Conservation (phyloP, 2,797 vertebrate species). For the Pteropus rufus region DNA sequence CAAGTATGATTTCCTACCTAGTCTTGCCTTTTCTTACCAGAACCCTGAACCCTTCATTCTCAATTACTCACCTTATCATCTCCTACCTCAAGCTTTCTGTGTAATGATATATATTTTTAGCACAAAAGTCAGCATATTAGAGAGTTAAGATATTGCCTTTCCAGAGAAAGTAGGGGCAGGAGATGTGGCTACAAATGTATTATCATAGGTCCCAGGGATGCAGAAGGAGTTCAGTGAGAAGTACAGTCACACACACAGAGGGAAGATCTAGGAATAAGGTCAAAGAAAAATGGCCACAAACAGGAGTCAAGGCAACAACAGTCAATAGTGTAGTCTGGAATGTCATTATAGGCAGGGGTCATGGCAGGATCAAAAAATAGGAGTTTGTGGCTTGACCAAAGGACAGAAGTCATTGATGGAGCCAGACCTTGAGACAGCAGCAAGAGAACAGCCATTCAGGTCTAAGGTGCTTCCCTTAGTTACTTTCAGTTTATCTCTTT, state of each 20-base stretch:
- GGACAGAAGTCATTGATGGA: neutral
- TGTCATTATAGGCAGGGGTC: neutral
- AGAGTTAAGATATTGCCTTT: neutral
- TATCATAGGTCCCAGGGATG: neutral
- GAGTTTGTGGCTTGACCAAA: slow-evolving; percentile 29
- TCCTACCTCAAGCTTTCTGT: neutral
- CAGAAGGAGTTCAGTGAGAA: neutral
- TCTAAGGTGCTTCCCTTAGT: neutral
- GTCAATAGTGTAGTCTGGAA: neutral
- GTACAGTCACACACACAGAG: neutral
- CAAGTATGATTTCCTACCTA: neutral
- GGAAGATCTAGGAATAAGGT: neutral
- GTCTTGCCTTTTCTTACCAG: neutral
- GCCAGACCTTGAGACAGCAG: neutral
- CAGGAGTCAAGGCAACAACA: neutral
- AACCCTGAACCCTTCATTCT: neutral
- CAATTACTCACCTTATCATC: neutral
- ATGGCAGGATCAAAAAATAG: slow-evolving; percentile 2
- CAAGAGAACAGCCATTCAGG: neutral
- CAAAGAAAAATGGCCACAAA: neutral
- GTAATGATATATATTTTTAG: slow-evolving; percentile 2
- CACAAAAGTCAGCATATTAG: neutral
- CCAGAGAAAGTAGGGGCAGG: neutral
- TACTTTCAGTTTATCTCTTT: neutral
- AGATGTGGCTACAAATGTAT: neutral